These are phyloP conservation scores for Melanotaenia parkinsoni DNA, from an alignment of 2,797 vertebrate genomes.

Conservation along the genomic window DNA sequence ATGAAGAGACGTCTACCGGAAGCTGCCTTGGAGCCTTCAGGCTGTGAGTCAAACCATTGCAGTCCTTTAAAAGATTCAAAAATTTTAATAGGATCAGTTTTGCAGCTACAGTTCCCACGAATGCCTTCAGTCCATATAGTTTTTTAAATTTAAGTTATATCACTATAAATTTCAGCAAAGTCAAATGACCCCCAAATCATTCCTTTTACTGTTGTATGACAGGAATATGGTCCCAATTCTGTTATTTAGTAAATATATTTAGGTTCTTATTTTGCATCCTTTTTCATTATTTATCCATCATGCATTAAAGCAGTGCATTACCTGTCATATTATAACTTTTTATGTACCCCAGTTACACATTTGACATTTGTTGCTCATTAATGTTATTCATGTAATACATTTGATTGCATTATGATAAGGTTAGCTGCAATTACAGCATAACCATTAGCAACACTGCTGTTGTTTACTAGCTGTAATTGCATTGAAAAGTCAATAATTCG, in stretches of 20 bases:
- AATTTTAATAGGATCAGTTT: neutral
- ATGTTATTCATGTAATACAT: slow-evolving; percentile 8
- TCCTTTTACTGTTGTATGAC: neutral
- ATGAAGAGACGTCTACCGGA: neutral
- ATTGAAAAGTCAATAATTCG: neutral
- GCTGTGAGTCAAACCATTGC: neutral
- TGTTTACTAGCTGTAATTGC: neutral
- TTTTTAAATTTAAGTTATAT: too few species aligned
- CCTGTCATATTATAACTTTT: neutral
- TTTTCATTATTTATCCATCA: neutral
- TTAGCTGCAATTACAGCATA: slow-evolving; percentile 11
- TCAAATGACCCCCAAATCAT: neutral
- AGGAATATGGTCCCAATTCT: neutral
- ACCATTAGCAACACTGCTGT: neutral
- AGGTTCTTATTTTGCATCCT: neutral
- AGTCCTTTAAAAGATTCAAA: neutral
- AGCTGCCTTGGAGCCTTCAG: neutral
- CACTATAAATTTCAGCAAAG: neutral
- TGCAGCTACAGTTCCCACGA: neutral
- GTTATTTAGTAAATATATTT: neutral
- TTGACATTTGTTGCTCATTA: slow-evolving; percentile 33
- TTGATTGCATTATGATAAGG: neutral
- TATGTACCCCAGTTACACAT: slow-evolving; percentile 1
- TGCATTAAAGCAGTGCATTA: neutral
- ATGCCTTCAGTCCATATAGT: neutral